Percentiles rank a stretch among this genome's conserved stretches.
Evolutionary conservation across 1,140 invertebrate species (phyloP).

Genomic region (Augochlora pura): DNA sequence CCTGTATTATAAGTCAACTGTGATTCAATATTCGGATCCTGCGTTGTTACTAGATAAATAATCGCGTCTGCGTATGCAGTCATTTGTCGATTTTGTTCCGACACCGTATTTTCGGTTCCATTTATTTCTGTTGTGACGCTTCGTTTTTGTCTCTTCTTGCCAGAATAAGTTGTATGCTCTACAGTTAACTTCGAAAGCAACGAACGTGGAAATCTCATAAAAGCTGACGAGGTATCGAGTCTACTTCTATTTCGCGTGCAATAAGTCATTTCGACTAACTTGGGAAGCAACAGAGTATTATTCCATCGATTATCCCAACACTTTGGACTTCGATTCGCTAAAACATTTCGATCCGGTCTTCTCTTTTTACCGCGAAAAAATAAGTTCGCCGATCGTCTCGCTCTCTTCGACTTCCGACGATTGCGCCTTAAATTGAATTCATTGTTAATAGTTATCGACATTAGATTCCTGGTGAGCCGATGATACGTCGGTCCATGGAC

Average conservation of each 20-base stretch:
- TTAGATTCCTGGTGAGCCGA: slow-evolving; percentile 26
- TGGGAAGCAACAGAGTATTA: slow-evolving; percentile 3
- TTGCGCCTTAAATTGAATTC: slow-evolving; percentile 15
- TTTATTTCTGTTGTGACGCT: neutral
- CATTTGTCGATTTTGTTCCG: fast-evolving
- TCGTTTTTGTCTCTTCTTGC: slow-evolving; percentile 26
- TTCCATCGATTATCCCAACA: neutral
- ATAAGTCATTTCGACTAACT: neutral
- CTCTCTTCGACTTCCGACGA: slow-evolving; percentile 1
- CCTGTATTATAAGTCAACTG: slow-evolving; percentile 32
- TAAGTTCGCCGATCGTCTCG: neutral
- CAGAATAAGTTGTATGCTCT: neutral
- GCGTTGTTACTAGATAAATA: fast-evolving
- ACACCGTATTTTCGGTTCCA: fast-evolving
- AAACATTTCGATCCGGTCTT: neutral
- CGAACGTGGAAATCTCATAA: neutral
- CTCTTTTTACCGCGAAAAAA: neutral
- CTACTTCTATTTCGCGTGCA: neutral
- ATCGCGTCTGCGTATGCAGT: neutral
- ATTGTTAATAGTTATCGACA: slow-evolving; percentile 17
- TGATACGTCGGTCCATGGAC: neutral
- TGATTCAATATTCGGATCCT: neutral
- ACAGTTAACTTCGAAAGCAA: neutral
- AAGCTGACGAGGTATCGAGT: neutral
- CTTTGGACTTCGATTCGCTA: neutral